Percentiles rank a stretch among this genome's conserved stretches.
Evolutionary conservation across 2,797 vertebrate genomes (phyloP).

Genomic region (Tiaroga cobitis): DNA sequence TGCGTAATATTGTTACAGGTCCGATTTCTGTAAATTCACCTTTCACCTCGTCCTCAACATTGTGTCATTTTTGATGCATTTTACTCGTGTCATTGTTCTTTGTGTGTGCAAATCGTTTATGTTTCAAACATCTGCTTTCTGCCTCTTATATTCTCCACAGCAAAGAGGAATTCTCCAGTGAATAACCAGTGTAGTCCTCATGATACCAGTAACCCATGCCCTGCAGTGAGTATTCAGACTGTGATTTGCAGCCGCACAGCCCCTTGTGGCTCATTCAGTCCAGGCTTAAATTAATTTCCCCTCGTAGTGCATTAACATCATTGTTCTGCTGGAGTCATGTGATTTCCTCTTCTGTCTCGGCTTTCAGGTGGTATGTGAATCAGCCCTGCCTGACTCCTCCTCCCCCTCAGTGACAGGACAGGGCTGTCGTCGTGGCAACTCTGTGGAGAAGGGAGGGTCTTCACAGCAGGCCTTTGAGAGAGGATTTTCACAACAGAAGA

Average conservation of each 20-base stretch:
- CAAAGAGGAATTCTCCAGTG: constrained; percentile 93
- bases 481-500: constrained; percentile 83
- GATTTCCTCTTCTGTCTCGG: constrained; percentile 50
- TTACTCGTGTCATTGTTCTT: neutral
- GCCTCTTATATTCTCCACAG: constrained; percentile 68
- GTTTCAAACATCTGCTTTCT: neutral
- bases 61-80: neutral
- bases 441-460: constrained; percentile 90
- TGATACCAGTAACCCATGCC: constrained; percentile 87
- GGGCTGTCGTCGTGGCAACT: constrained; percentile 92
- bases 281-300: constrained; percentile 33
- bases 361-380: constrained; percentile 92
- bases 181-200: constrained; percentile 86
- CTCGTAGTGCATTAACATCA: constrained; percentile 23
- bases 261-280: constrained; percentile 11
- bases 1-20: constrained; percentile 96
- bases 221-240: constrained; percentile 70
- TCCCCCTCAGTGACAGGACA: constrained; percentile 83
- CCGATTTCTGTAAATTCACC: constrained; percentile 7
- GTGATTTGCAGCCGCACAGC: constrained; percentile 12
- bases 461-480: constrained; percentile 88
- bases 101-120: neutral
- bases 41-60: neutral
- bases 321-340: constrained; percentile 44
- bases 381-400: constrained; percentile 83